Evolutionary conservation across 2,797 vertebrate genomes (phyloP).

Genomic region (Pantherophis vulpinus): DNA sequence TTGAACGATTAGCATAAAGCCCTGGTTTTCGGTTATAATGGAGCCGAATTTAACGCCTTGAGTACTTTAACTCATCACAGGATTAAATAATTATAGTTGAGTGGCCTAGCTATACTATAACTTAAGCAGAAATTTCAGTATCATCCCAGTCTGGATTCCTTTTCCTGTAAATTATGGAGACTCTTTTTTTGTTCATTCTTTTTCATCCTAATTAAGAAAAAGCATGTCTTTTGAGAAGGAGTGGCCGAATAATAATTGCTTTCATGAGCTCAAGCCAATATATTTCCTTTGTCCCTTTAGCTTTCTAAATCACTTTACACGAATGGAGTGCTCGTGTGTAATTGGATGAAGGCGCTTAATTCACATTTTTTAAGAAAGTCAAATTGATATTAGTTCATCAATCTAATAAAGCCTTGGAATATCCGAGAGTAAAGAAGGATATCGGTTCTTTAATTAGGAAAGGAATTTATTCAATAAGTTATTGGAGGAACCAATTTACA

Average conservation of each 20-base stretch:
- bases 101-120: conserved; percentile 1
- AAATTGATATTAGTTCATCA: conserved; percentile 70
- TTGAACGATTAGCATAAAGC: conserved; percentile 5
- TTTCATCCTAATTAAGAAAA: conserved; percentile 27
- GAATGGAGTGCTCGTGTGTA: conserved; percentile 51
- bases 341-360: conserved; percentile 68
- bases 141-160: conserved; percentile 25
- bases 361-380: conserved; percentile 58
- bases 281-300: conserved; percentile 35
- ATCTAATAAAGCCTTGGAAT: conserved; percentile 73
- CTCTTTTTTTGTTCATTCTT: conserved; percentile 1
- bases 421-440: conserved; percentile 66
- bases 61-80: neutral
- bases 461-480: conserved; percentile 89
- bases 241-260: conserved; percentile 47
- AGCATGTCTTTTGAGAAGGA: conserved; percentile 22
- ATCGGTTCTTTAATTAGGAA: conserved; percentile 83
- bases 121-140: conserved; percentile 28
- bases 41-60: neutral
- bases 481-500: conserved; percentile 86
- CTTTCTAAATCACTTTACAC: conserved; percentile 54
- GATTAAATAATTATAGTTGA: neutral
- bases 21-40: neutral
- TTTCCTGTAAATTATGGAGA: conserved; percentile 25
- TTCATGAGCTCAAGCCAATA: conserved; percentile 37